These are phyloP conservation scores for Ophthalmolycus amberensis DNA, from an alignment of 2,113 vertebrate genomes.

Conservation along the genomic window DNA sequence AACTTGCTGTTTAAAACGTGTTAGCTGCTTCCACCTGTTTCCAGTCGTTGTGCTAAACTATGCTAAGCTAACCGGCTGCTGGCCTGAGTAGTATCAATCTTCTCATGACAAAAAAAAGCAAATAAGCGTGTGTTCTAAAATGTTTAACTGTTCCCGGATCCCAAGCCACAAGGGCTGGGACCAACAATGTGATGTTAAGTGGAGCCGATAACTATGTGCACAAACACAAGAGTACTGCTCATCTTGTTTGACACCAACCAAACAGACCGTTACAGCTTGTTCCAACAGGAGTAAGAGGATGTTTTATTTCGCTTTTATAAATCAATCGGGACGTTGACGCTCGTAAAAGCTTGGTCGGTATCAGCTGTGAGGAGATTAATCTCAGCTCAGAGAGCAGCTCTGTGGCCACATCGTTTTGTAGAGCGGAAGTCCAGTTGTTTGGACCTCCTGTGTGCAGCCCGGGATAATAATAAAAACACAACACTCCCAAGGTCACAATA, in stretches of 20 bases:
- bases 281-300: background rate
- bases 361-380: constrained; percentile 36
- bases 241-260: background rate
- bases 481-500: constrained; percentile 54
- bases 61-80: background rate
- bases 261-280: background rate
- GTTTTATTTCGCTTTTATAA: constrained; percentile 40
- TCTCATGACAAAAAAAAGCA: background rate
- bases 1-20: background rate
- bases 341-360: constrained; percentile 44
- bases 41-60: background rate
- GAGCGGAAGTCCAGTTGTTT: constrained; percentile 37
- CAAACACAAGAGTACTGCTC: background rate
- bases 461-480: constrained; percentile 34
- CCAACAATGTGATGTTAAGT: background rate
- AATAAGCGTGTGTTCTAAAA: background rate
- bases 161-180: background rate
- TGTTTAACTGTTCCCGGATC: background rate
- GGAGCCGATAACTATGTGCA: background rate
- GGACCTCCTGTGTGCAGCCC: constrained; percentile 19
- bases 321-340: constrained; percentile 48
- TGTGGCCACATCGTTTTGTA: constrained; percentile 8
- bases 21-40: background rate
- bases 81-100: constrained; percentile 2
- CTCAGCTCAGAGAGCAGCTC: constrained; percentile 55